Evolutionary conservation across 2,113 vertebrate species (phyloP).

Genomic region (Corvus cornix): DNA sequence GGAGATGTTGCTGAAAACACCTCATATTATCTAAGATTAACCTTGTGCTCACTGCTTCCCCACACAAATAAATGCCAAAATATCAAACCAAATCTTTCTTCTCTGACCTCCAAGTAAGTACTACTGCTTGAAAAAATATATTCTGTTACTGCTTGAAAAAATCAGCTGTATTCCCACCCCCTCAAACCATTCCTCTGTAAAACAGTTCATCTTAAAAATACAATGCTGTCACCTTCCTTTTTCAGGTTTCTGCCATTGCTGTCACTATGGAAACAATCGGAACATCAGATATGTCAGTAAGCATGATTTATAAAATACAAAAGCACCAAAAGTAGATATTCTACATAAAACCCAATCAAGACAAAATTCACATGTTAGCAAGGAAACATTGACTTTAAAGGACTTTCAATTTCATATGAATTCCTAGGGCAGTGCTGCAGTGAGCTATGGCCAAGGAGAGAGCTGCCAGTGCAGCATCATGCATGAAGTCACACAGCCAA

Average conservation of each 20-base stretch:
- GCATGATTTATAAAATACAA: not conserved
- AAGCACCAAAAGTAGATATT: not conserved
- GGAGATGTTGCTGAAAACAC: not conserved
- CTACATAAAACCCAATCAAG: not conserved
- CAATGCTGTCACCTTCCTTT: conserved; percentile 14
- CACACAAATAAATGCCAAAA: not conserved
- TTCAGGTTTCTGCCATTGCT: conserved; percentile 34
- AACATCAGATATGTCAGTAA: conserved; percentile 11
- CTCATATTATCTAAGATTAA: not conserved
- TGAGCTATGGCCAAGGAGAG: not conserved
- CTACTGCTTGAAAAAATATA: not conserved
- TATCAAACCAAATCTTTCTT: not conserved
- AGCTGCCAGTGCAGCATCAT: not conserved
- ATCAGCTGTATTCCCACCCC: not conserved
- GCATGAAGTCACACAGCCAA: not conserved
- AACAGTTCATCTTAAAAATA: conserved; percentile 33
- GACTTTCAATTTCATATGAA: not conserved
- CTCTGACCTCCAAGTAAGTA: not conserved
- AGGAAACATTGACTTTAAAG: not conserved
- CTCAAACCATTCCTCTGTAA: not conserved
- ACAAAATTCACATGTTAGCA: conserved; percentile 23
- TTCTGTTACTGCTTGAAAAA: not conserved
- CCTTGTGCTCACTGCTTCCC: not conserved
- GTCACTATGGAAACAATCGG: conserved; percentile 62
- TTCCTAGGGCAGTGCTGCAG: not conserved